phyloP scores from a whole-genome alignment of 2,113 vertebrate genomes.

The Coreoperca whiteheadi region DNA sequence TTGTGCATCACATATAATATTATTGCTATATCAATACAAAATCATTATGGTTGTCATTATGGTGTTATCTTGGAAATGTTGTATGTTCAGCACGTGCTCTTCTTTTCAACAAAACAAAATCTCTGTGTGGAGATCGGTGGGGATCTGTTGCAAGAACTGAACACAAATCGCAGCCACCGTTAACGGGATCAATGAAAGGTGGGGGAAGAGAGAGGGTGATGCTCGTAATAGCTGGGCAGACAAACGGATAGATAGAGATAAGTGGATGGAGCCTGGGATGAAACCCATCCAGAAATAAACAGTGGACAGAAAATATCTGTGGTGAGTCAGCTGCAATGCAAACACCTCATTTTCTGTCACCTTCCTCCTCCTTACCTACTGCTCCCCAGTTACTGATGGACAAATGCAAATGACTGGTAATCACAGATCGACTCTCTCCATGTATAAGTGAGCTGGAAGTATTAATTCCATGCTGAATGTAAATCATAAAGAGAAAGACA shows the following conservation, averaged over 20 bases:
- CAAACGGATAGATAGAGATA: slow-evolving; percentile 43
- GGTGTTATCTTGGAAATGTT: background rate
- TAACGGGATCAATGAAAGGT: slow-evolving; percentile 60
- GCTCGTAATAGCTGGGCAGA: slow-evolving; percentile 39
- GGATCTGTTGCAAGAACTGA: slow-evolving; percentile 7
- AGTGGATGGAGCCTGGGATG: slow-evolving; percentile 37
- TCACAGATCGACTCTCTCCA: slow-evolving; percentile 32
- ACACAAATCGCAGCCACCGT: slow-evolving; percentile 41
- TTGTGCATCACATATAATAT: background rate
- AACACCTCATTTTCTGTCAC: slow-evolving; percentile 40
- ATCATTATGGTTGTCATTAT: background rate
- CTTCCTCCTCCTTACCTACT: background rate
- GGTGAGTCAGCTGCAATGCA: slow-evolving; percentile 46
- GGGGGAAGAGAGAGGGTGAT: slow-evolving; percentile 23
- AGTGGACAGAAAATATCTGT: slow-evolving; percentile 12
- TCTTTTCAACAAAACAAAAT: slow-evolving; percentile 1
- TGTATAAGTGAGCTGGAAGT: slow-evolving; percentile 17
- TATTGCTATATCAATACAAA: background rate
- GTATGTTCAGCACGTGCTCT: slow-evolving; percentile 22
- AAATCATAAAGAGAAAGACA: slow-evolving; percentile 17
- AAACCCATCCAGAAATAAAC: slow-evolving; percentile 47
- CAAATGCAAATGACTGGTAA: slow-evolving; percentile 47
- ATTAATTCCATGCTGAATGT: slow-evolving; percentile 7
- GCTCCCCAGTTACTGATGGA: slow-evolving; percentile 22
- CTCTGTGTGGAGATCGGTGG: slow-evolving; percentile 6